Conservation (phyloP, 2,888 invertebrate species). For the Drosophila monieri region DNA sequence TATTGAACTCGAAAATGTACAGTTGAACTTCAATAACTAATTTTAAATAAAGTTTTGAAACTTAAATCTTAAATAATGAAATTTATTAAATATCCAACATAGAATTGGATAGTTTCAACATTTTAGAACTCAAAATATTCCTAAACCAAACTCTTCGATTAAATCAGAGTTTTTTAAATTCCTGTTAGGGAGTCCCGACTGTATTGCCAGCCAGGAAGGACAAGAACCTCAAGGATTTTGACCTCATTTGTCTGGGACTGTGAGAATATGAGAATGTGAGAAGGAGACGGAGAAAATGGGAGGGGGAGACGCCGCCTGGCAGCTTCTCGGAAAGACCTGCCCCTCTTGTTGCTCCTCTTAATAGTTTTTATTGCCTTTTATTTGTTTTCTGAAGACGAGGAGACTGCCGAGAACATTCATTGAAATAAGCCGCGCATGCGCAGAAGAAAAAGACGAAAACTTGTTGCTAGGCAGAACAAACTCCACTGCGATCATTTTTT, state of each 20-base stretch:
- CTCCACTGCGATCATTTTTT: constrained; percentile 19
- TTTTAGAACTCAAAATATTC: not conserved
- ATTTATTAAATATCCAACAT: not conserved
- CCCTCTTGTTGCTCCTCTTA: constrained; percentile 44
- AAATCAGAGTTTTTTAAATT: not conserved
- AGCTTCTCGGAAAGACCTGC: constrained; percentile 62
- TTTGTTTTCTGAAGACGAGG: constrained; percentile 50
- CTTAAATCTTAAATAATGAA: not conserved
- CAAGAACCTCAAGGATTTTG: constrained; percentile 83
- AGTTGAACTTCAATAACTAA: constrained; percentile 1
- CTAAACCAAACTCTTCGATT: not conserved
- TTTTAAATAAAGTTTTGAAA: not conserved
- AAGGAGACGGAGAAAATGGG: constrained; percentile 5
- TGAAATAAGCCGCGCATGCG: constrained; percentile 36
- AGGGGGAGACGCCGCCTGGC: constrained; percentile 45
- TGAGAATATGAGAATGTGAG: constrained; percentile 27
- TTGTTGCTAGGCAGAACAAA: constrained; percentile 60
- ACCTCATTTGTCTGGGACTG: constrained; percentile 70
- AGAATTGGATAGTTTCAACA: not conserved
- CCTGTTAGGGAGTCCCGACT: not conserved
- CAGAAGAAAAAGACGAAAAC: constrained; percentile 15
- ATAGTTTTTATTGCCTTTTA: constrained; percentile 58
- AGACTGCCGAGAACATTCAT: constrained; percentile 25
- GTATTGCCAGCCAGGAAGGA: constrained; percentile 70
- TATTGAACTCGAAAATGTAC: constrained; percentile 17